A percentile compares a stretch with the other conserved stretches of the same genome.
phyloP scores from a whole-genome alignment of 2,797 vertebrate species.

The Pangasius krempfi region DNA sequence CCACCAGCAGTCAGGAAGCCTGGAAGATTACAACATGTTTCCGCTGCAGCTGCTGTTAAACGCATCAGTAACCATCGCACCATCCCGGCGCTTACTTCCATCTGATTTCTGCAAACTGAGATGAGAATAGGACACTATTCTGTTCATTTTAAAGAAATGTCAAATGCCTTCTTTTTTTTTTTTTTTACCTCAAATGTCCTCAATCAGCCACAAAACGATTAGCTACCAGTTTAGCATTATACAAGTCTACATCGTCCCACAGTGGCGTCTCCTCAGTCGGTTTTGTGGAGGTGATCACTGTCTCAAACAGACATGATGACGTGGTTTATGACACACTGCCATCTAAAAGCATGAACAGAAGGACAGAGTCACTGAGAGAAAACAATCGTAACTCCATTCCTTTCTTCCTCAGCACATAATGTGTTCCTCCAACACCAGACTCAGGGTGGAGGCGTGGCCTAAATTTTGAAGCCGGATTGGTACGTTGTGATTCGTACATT shows the following conservation, averaged over 20 bases:
- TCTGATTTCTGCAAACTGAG: neutral
- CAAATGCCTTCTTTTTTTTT: neutral
- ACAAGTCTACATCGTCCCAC: neutral
- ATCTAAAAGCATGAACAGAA: neutral
- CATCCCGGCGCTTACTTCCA: neutral
- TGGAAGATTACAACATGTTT: constrained; percentile 18
- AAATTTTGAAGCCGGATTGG: neutral
- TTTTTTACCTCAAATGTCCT: neutral
- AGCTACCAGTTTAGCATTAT: neutral
- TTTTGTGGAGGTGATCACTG: neutral
- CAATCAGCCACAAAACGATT: neutral
- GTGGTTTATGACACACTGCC: neutral
- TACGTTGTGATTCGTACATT: no score
- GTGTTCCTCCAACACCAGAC: neutral
- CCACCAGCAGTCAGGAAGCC: constrained; percentile 24
- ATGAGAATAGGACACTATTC: neutral
- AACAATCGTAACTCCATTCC: neutral
- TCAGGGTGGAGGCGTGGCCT: neutral
- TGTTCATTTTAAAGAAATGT: neutral
- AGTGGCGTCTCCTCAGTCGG: neutral
- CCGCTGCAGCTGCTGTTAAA: constrained; percentile 18
- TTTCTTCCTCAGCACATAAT: neutral
- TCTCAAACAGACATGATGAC: neutral
- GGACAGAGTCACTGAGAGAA: neutral
- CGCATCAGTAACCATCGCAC: neutral